Conservation (phyloP, 2,113 vertebrate species). For the Eulacestoma nigropectus region DNA sequence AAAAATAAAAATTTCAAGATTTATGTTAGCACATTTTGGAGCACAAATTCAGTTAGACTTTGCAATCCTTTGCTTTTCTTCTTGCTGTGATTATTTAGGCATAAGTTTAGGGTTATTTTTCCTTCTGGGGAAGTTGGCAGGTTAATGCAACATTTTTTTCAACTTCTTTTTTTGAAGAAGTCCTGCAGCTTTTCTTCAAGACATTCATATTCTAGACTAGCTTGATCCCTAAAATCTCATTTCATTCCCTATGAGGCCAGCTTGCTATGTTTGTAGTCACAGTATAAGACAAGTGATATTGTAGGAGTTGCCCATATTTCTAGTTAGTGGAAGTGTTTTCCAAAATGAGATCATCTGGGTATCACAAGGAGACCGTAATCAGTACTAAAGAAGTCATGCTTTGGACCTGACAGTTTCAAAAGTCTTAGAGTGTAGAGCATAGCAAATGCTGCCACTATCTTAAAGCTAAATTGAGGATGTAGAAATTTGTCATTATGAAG, state of each 20-base stretch:
- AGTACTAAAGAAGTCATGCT: not conserved
- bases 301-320: not conserved
- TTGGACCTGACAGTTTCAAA: not conserved
- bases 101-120: not conserved
- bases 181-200: not conserved
- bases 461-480: not conserved
- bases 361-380: not conserved
- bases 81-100: not conserved
- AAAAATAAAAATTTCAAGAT: not conserved
- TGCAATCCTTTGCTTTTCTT: not conserved
- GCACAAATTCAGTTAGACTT: not conserved
- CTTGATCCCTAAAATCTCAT: not conserved
- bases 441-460: not conserved
- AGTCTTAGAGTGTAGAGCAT: not conserved
- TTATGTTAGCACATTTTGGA: not conserved
- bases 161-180: not conserved
- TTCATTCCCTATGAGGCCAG: not conserved
- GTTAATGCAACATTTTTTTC: not conserved
- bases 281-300: not conserved
- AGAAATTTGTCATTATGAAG: not conserved
- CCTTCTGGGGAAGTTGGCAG: not conserved
- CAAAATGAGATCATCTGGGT: not conserved
- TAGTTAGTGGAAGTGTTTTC: not conserved
- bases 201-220: not conserved
- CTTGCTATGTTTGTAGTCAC: not conserved